Base-by-base conservation (phyloP, 2,888 invertebrate species). In the Athetis lepigone region DNA sequence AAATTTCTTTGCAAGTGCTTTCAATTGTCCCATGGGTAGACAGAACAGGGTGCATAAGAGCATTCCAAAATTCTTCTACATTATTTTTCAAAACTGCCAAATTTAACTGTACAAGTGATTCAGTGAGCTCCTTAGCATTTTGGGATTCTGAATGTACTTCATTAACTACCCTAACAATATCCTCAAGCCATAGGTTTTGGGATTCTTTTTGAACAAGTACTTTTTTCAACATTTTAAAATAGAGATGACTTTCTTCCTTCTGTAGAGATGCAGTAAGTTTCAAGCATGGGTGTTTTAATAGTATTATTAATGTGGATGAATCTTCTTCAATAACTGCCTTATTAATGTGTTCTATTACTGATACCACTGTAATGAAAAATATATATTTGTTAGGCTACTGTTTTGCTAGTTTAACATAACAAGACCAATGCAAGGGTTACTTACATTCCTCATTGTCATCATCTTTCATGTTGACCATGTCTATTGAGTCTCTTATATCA, bases 401-500 rank as follows among this genome's bases (percentile, higher is more conserved):
- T 19, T 25, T 36, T 16, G 19, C n/a, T 36, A 27, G 13, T 11
- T 42, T n/a, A 4, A 13, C 6, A 23, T 9, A 42, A 13, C 2
- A 6, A 58, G 21, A n/a, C 16, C 55, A 43, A 39, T 16, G 56
- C 1, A 47, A n/a, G 8, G 1, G 0, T 13, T 73, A 91, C 95
- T 91, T 87, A 95, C 95, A 84, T 83, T 94, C 95, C 77, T 96
- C 95, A 87, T 94, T 94, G 75, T 96, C 95, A 79, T 96, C 96
- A 83, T 96, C 95, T 71, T 95, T 95, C 69, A 95, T 88, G 82
- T 97, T 97, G 1, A 97, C 96, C 85, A 96, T 92, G 71, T 96
- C 96, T 49, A 97, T 92, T 54, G 96, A 95, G 67, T 96, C 96
- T 80, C 96, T 96, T 65, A 97, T 96, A 82, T 97, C 97, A 76